phyloP scores from a whole-genome alignment of 64 coral and sea anemone genomes.

The Stichodactyla helianthus region DNA sequence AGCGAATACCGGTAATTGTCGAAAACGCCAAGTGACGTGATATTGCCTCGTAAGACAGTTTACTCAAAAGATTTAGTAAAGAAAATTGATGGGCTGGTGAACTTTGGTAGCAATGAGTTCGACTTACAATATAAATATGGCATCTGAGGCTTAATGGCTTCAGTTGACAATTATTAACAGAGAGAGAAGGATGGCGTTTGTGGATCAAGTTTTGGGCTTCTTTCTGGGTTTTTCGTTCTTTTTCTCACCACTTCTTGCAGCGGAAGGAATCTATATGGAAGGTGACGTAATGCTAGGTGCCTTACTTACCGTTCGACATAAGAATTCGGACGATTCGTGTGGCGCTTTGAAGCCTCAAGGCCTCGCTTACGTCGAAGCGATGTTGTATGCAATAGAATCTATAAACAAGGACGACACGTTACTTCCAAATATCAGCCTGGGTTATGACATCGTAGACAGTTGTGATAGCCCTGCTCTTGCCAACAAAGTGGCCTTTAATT shows the following conservation, averaged over 20 bases:
- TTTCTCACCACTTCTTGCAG: not conserved
- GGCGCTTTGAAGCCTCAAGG: slow-evolving; percentile 19
- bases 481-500: slow-evolving; percentile 23
- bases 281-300: slow-evolving; percentile 29
- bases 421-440: slow-evolving; percentile 40
- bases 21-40: not conserved
- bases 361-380: slow-evolving; percentile 41
- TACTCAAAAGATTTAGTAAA: not conserved
- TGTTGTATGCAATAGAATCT: slow-evolving; percentile 47
- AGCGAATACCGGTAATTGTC: not conserved
- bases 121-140: not conserved
- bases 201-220: not conserved
- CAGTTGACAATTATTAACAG: not conserved
- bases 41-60: not conserved
- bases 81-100: not conserved
- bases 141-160: not conserved
- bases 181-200: not conserved
- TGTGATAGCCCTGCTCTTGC: slow-evolving; percentile 39
- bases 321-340: slow-evolving; percentile 31
- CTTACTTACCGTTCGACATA: slow-evolving; percentile 19
- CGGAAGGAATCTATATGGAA: slow-evolving; percentile 19
- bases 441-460: slow-evolving; percentile 52
- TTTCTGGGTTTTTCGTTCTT: not conserved
- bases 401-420: slow-evolving; percentile 26
- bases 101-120: not conserved